Percentiles rank a stretch among this genome's conserved stretches.
Evolutionary conservation across 2,888 invertebrate species (phyloP).

Genomic region (Formica aserva): DNA sequence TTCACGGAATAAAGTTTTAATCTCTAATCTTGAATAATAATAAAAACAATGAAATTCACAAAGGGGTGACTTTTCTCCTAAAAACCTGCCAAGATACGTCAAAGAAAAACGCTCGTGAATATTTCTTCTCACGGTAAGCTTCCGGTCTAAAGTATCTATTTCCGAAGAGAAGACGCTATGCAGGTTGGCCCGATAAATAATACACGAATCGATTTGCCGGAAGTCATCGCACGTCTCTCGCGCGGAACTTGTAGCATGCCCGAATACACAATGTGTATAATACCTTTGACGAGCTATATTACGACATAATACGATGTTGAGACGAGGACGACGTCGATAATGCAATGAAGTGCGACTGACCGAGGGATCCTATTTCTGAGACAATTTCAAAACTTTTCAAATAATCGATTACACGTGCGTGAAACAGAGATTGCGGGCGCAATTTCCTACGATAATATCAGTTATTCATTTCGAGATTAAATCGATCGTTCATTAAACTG

Average conservation of each 20-base stretch:
- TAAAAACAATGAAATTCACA: conserved; percentile 2
- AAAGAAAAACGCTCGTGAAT: conserved; percentile 17
- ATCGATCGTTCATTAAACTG: background rate
- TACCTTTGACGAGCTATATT: conserved; percentile 48
- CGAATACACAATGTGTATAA: conserved; percentile 53
- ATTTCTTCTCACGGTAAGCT: conserved; percentile 21
- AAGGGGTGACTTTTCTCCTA: background rate
- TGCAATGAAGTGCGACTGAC: conserved; percentile 56
- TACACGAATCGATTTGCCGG: conserved; percentile 35
- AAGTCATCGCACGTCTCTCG: conserved; percentile 10
- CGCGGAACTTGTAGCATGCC: conserved; percentile 19
- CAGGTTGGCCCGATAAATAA: conserved; percentile 35
- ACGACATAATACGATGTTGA: conserved; percentile 49
- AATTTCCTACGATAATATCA: conserved; percentile 6
- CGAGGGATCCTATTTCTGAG: conserved; percentile 54
- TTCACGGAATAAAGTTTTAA: background rate
- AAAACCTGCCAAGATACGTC: conserved; percentile 26
- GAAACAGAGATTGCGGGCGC: conserved; percentile 26
- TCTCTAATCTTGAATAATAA: background rate
- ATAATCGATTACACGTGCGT: conserved; percentile 21
- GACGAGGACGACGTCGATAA: conserved; percentile 61
- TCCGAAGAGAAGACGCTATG: conserved; percentile 15
- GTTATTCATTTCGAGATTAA: conserved; percentile 14
- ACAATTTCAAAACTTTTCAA: conserved; percentile 60
- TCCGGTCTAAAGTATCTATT: conserved; percentile 24